These are phyloP conservation scores for Bovichtus diacanthus DNA, from an alignment of 2,797 vertebrate genomes.

Conservation along the genomic window DNA sequence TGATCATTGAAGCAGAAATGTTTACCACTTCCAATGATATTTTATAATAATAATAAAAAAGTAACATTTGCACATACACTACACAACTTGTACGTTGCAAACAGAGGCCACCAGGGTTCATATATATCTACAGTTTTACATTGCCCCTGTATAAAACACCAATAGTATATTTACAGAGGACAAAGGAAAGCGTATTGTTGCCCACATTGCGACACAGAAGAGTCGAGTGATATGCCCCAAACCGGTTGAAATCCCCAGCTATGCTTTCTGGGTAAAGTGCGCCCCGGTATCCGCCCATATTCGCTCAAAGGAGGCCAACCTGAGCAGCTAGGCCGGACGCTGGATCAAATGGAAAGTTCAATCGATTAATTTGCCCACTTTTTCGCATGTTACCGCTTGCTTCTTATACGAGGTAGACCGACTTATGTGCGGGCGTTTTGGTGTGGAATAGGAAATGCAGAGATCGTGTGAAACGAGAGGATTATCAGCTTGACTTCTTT, in stretches of 20 bases:
- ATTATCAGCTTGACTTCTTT: slow-evolving; percentile 82
- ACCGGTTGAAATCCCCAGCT: slow-evolving; percentile 76
- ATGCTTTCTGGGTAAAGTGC: slow-evolving; percentile 85
- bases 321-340: slow-evolving; percentile 79
- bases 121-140: background rate
- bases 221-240: slow-evolving; percentile 46
- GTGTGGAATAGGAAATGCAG: slow-evolving; percentile 81
- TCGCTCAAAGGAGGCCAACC: slow-evolving; percentile 81
- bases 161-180: background rate
- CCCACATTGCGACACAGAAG: slow-evolving; percentile 45
- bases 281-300: slow-evolving; percentile 88
- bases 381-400: slow-evolving; percentile 37
- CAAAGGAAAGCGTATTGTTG: background rate
- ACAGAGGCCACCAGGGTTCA: rapidly evolving
- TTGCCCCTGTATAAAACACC: background rate
- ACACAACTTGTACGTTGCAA: background rate
- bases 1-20: background rate
- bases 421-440: slow-evolving; percentile 67
- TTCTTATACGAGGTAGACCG: slow-evolving; percentile 40
- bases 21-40: rapidly evolving
- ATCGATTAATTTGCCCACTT: slow-evolving; percentile 77
- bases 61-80: background rate
- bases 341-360: slow-evolving; percentile 83
- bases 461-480: slow-evolving; percentile 79
- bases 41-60: background rate